Base-by-base conservation (phyloP, 2,888 invertebrate genomes). In the Linnaemya tessellans region DNA sequence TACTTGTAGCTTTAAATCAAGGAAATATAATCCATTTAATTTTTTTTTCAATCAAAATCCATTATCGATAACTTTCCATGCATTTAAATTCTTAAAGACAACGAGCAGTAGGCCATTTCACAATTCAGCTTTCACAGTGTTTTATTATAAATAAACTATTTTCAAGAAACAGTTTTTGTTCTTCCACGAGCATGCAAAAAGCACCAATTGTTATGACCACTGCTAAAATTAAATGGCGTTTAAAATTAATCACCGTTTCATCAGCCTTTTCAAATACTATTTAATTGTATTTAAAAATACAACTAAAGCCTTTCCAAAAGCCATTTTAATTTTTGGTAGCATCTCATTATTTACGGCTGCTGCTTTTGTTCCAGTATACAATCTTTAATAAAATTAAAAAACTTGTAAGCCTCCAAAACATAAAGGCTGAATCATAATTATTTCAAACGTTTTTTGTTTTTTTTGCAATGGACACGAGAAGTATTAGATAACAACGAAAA, bases 271-370 rank as follows among this genome's bases (percentile, higher is more conserved):
- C 15, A 58, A 67, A 9, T 4, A 62, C 54, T 54, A 41, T 35
- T 0, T 54, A 10, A 11, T 13, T 22, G 0, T 5, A 74, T n/a
- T 20, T 43, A 5, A 41, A 25, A 62, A 15, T 11, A 54, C 18
- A 41, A 78, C 43, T 18, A 43, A 54, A 67, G 49, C 75, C 78
- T 78, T 85, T 80, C 84, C 70, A 74, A 67, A 78, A 58, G 58
- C 18, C 15, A n/a, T 35, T 60, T 49, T 7, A 35, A 30, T 56
- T 65, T 62, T 5, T 30, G 74, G 68, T 70, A 80, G 78, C 84
- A 80, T 84, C 81, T 64, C 54, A 80, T 84, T 81, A 68, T 78
- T 84, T 68, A 78, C 62, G 41, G 41, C 62, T 74, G 35, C 64
- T 49, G 74, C 41, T 78, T 65, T 73, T 58, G 35, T 70, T 60